A percentile compares a stretch with the other conserved stretches of the same genome.
Conservation (phyloP, 2,113 vertebrate genomes). For the Triplophysa dalaica region DNA sequence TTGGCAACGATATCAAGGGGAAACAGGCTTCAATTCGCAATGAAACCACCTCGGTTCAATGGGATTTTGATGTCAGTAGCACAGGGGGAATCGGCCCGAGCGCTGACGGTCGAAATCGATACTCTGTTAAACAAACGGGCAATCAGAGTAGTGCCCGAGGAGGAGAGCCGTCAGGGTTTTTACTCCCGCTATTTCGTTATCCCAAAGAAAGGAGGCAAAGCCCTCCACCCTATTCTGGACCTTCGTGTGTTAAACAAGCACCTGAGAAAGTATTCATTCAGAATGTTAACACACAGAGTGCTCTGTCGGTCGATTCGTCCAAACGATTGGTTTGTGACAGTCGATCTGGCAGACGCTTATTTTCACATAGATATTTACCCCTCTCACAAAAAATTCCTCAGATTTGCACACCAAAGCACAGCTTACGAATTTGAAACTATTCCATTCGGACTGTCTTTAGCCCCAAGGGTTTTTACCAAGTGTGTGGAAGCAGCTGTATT, state of each 20-base stretch:
- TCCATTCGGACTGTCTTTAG: neutral
- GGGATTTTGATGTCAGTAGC: neutral
- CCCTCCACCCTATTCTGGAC: neutral
- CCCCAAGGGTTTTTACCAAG: neutral
- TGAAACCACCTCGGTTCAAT: neutral
- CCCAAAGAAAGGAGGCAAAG: neutral
- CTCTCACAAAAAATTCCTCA: too few species aligned
- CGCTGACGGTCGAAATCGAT: neutral
- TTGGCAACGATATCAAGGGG: neutral
- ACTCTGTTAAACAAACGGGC: neutral
- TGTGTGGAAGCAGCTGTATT: neutral
- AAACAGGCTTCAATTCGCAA: conserved; percentile 1
- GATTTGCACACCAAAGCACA: too few species aligned
- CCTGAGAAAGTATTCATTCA: neutral
- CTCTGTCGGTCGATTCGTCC: neutral
- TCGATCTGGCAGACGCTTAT: too few species aligned
- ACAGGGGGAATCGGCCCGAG: neutral
- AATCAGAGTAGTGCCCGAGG: neutral
- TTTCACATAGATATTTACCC: too few species aligned
- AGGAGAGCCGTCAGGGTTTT: neutral
- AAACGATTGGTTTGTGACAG: too few species aligned
- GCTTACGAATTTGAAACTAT: neutral
- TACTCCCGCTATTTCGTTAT: neutral
- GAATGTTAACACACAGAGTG: neutral
- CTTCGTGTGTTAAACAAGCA: neutral